These are phyloP conservation scores for Nasonia vitripennis DNA, from an alignment of 1,140 invertebrate species.

Conservation along the genomic window DNA sequence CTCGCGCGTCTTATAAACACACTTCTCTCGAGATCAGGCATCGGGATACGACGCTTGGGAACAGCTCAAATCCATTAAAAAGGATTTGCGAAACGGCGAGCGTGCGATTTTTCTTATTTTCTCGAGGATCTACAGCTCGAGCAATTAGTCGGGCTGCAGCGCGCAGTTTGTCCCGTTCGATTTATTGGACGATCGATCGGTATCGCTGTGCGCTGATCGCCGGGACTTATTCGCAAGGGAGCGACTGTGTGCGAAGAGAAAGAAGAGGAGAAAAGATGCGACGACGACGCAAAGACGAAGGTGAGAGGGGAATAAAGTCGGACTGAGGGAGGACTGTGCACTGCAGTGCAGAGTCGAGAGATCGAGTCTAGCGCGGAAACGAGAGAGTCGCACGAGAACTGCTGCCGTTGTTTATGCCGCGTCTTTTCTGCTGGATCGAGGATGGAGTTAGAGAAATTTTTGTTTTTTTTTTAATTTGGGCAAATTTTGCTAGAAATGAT, in stretches of 20 bases:
- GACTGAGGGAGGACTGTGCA: background rate
- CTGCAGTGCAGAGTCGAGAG: no score
- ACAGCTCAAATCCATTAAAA: slow-evolving; percentile 27
- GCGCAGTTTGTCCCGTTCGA: slow-evolving; percentile 9
- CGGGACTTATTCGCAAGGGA: slow-evolving; percentile 5
- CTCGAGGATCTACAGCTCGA: background rate
- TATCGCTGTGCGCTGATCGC: slow-evolving; percentile 17
- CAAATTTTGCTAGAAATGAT: no score
- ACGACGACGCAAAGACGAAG: background rate
- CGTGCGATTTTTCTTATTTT: background rate
- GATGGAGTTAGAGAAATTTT: no score
- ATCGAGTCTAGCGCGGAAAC: background rate
- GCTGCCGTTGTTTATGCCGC: background rate
- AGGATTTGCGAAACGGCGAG: slow-evolving; percentile 1
- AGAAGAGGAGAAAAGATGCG: background rate
- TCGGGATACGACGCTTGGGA: background rate
- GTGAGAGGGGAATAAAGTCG: background rate
- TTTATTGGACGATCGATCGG: slow-evolving; percentile 32
- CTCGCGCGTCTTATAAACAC: background rate
- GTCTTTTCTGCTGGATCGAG: background rate
- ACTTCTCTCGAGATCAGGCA: slow-evolving; percentile 5
- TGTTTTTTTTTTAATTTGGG: no score
- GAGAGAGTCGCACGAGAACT: background rate
- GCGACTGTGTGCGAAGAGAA: background rate
- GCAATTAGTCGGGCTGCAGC: background rate